These are phyloP conservation scores for Polyommatus iphigenia DNA, from an alignment of 2,888 invertebrate genomes.

Conservation along the genomic window DNA sequence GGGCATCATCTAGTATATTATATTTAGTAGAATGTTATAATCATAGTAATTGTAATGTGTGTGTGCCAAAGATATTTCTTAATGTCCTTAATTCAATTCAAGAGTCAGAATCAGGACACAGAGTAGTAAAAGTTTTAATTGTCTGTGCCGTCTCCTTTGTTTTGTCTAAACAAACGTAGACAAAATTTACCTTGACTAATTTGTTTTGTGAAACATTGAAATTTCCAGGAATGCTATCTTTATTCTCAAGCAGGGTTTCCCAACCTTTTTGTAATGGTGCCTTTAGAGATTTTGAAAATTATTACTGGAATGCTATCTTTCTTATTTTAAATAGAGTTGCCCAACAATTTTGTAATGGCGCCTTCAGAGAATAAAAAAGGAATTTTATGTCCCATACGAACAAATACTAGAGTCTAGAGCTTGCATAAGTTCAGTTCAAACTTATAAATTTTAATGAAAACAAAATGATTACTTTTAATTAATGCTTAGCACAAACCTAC, in stretches of 20 bases:
- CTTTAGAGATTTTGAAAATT: too few relatives aligned
- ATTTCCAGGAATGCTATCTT: neutral
- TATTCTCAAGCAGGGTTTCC: neutral
- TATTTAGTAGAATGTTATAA: too few relatives aligned
- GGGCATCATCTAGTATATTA: too few relatives aligned
- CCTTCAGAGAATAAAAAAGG: too few relatives aligned
- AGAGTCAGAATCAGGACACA: neutral
- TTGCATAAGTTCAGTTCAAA: too few relatives aligned
- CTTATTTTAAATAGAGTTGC: neutral
- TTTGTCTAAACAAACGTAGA: neutral
- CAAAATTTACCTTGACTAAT: slow-evolving; percentile 9
- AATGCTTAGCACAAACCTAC: too few relatives aligned
- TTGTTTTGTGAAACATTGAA: neutral
- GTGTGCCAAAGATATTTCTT: neutral
- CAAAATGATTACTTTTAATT: too few relatives aligned
- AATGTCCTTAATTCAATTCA: neutral
- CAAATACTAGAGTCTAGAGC: too few relatives aligned
- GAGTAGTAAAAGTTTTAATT: neutral
- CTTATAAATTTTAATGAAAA: too few relatives aligned
- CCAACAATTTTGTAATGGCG: neutral
- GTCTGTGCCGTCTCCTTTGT: slow-evolving; percentile 5
- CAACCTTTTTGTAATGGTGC: neutral
- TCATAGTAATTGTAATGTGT: neutral
- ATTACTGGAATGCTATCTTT: neutral
- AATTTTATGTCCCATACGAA: too few relatives aligned